phyloP scores from a whole-genome alignment of 2,888 invertebrate species.

The Tetrapedia diversipes region DNA sequence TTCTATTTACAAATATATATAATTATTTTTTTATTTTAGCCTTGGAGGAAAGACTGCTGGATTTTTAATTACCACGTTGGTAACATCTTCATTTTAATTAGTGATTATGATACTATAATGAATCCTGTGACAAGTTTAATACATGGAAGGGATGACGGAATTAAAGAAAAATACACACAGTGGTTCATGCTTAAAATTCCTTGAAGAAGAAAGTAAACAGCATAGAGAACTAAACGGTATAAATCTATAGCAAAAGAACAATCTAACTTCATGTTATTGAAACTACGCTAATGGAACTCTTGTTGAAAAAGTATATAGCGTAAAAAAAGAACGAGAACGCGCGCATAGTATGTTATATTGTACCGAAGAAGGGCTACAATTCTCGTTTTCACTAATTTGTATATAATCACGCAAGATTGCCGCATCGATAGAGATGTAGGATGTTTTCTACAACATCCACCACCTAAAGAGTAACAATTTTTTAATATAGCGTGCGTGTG shows the following conservation, averaged over 20 bases:
- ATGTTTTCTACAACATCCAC: constrained; percentile 26
- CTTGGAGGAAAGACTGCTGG: constrained; percentile 64
- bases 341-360: not conserved
- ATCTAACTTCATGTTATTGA: constrained; percentile 9
- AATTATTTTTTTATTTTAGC: constrained; percentile 70
- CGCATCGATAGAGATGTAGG: constrained; percentile 5
- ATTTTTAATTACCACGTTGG: constrained; percentile 57
- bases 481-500: constrained; percentile 47
- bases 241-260: constrained; percentile 10
- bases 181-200: constrained; percentile 26
- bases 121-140: constrained; percentile 39
- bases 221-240: constrained; percentile 24
- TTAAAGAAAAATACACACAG: constrained; percentile 13
- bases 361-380: constrained; percentile 14
- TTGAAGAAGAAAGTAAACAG: constrained; percentile 29
- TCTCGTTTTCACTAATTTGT: constrained; percentile 47
- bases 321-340: not conserved
- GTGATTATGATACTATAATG: constrained; percentile 33
- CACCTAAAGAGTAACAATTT: constrained; percentile 36
- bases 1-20: constrained; percentile 13
- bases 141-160: constrained; percentile 14
- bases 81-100: constrained; percentile 57
- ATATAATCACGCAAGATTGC: constrained; percentile 46
- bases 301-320: constrained; percentile 1
- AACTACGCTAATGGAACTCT: constrained; percentile 2